A percentile compares a stretch with the other conserved stretches of the same genome.
These are phyloP conservation scores for Lepeophtheirus nordmannii DNA, from an alignment of 2,888 invertebrate genomes.

Conservation along the genomic window DNA sequence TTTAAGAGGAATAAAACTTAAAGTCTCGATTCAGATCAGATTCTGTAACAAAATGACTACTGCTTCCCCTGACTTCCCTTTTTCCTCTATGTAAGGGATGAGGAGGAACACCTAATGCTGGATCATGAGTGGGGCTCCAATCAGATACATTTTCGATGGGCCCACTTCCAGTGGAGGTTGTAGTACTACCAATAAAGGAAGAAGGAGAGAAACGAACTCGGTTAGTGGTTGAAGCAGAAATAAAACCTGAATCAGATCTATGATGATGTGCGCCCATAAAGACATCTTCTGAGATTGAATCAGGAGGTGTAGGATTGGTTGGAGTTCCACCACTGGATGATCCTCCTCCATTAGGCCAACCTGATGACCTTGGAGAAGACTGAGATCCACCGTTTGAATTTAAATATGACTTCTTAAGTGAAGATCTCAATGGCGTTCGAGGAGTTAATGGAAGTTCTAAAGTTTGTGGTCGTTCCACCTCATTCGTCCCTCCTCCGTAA, in stretches of 20 bases:
- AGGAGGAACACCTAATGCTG: constrained; percentile 1
- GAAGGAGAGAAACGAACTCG: constrained; percentile 18
- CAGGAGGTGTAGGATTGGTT: constrained; percentile 68
- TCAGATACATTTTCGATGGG: constrained; percentile 3
- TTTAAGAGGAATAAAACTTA: constrained; percentile 33
- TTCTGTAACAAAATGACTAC: constrained; percentile 10
- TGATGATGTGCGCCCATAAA: constrained; percentile 31
- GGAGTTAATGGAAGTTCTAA: constrained; percentile 27
- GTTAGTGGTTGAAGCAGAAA: constrained; percentile 13
- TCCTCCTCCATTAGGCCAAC: constrained; percentile 30
- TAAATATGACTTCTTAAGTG: constrained; percentile 26
- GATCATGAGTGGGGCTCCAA: constrained; percentile 22
- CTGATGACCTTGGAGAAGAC: constrained; percentile 21
- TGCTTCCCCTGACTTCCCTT: neutral
- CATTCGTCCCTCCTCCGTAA: constrained; percentile 17
- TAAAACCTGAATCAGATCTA: constrained; percentile 10
- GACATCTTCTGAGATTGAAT: constrained; percentile 68
- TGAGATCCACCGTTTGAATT: constrained; percentile 23
- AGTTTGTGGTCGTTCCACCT: constrained; percentile 27
- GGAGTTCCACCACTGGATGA: constrained; percentile 50
- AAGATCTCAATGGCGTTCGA: constrained; percentile 26
- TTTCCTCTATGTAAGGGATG: neutral
- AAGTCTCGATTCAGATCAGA: constrained; percentile 17
- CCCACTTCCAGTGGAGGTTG: neutral
- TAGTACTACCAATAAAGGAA: neutral